Evolutionary conservation across 2,113 vertebrate species (phyloP).

Genomic region (Nipponia nippon): DNA sequence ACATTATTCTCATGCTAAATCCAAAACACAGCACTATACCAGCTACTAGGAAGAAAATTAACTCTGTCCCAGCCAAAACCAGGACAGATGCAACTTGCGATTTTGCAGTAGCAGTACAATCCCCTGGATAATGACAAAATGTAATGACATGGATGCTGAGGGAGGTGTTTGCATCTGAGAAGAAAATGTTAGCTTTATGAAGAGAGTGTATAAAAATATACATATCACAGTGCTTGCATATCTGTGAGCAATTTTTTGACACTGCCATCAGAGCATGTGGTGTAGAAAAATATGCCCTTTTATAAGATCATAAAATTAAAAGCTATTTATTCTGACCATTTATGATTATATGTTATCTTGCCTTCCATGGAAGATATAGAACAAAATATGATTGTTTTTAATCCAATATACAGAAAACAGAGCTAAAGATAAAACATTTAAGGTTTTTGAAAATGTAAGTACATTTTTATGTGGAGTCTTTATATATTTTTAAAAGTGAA

Average conservation of each 20-base stretch:
- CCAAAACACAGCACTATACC: too few species aligned
- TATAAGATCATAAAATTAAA: not conserved
- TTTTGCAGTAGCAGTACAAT: slow-evolving; percentile 12
- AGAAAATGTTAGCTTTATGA: not conserved
- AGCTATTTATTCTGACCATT: not conserved
- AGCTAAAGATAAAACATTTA: not conserved
- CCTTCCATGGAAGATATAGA: not conserved
- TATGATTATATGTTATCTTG: not conserved
- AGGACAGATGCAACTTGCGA: not conserved
- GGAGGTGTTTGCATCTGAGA: not conserved
- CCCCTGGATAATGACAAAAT: slow-evolving; percentile 12
- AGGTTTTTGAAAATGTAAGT: not conserved
- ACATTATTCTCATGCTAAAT: too few species aligned
- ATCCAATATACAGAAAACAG: not conserved
- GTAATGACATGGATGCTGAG: not conserved
- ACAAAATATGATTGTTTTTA: not conserved
- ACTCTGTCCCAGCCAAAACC: too few species aligned
- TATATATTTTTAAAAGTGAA: not conserved
- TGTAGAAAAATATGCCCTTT: not conserved
- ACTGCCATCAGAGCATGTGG: not conserved
- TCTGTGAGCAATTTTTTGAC: not conserved
- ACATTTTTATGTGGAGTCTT: not conserved
- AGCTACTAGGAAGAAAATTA: too few species aligned
- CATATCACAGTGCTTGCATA: not conserved
- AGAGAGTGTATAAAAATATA: not conserved